These are phyloP conservation scores for Caenorhabditis inopinata DNA, from an alignment of 1,140 invertebrate species.

Conservation along the genomic window DNA sequence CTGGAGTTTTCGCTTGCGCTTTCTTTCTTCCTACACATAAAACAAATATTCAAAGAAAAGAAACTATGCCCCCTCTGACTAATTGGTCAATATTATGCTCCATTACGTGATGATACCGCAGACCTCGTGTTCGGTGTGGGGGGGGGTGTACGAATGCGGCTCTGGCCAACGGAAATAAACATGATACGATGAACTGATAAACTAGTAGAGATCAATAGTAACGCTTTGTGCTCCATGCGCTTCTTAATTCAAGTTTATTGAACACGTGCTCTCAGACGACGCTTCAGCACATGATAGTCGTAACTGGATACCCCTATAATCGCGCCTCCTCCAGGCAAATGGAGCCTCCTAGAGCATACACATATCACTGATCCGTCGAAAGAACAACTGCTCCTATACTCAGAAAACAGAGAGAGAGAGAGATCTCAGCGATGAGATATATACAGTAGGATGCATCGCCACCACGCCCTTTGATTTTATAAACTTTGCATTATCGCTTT, in stretches of 20 bases:
- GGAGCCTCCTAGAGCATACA: neutral
- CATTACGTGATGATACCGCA: no score
- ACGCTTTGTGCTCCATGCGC: neutral
- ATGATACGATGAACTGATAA: no score
- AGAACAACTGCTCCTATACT: slow-evolving; percentile 4
- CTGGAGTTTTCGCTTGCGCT: no score
- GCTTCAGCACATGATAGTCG: neutral
- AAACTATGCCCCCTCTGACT: no score
- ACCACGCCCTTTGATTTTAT: neutral
- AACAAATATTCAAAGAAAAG: no score
- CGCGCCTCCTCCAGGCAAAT: neutral
- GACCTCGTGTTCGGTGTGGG: no score
- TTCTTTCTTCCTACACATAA: no score
- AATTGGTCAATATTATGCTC: no score
- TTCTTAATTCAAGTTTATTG: neutral
- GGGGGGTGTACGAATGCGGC: no score
- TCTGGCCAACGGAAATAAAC: no score
- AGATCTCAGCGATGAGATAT: no score
- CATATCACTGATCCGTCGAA: neutral
- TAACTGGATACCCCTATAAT: neutral
- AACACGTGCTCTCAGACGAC: slow-evolving; percentile 1
- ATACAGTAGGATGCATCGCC: neutral
- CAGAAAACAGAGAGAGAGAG: neutral
- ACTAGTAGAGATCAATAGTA: neutral
- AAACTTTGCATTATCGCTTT: neutral